Evolutionary conservation across 2,888 invertebrate species (phyloP).

Genomic region (Endomychus coccineus): DNA sequence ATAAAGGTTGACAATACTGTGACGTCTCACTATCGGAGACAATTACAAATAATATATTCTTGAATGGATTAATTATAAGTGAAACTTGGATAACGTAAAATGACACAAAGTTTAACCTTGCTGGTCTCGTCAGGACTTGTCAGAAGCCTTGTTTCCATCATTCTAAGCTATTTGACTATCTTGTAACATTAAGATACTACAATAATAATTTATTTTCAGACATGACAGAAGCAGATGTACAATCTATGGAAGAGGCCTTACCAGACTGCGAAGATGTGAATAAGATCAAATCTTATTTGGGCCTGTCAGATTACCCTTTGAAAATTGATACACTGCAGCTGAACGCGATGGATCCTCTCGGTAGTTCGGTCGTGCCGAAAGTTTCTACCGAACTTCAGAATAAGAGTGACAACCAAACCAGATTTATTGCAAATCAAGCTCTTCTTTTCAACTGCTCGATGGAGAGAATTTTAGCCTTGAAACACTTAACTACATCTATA

Average conservation of each 20-base stretch:
- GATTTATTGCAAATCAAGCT: conserved; percentile 48
- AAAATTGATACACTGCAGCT: conserved; percentile 41
- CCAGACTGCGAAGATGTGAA: conserved; percentile 34
- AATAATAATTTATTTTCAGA: conserved; percentile 28
- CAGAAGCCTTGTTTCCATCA: too few relatives aligned
- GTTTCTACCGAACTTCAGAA: conserved; percentile 32
- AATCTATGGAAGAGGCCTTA: conserved; percentile 29
- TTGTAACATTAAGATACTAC: too few relatives aligned
- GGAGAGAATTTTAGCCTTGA: conserved; percentile 48
- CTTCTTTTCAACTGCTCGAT: conserved; percentile 41
- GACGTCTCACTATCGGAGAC: too few relatives aligned
- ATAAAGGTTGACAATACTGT: too few relatives aligned
- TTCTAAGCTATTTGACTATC: too few relatives aligned
- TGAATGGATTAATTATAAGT: too few relatives aligned
- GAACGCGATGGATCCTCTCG: conserved; percentile 49
- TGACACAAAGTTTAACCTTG: too few relatives aligned
- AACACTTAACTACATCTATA: conserved; percentile 46
- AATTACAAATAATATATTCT: too few relatives aligned
- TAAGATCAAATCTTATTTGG: conserved; percentile 36
- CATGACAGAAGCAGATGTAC: conserved; percentile 35
- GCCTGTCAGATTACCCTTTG: conserved; percentile 39
- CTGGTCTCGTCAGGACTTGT: too few relatives aligned
- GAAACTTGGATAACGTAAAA: too few relatives aligned
- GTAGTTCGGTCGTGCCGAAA: conserved; percentile 43
- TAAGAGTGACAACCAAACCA: conserved; percentile 31